Percentiles rank a stretch among this genome's conserved stretches.
These are phyloP conservation scores for Selene dorsalis DNA, from an alignment of 2,797 vertebrate species.

Conservation along the genomic window DNA sequence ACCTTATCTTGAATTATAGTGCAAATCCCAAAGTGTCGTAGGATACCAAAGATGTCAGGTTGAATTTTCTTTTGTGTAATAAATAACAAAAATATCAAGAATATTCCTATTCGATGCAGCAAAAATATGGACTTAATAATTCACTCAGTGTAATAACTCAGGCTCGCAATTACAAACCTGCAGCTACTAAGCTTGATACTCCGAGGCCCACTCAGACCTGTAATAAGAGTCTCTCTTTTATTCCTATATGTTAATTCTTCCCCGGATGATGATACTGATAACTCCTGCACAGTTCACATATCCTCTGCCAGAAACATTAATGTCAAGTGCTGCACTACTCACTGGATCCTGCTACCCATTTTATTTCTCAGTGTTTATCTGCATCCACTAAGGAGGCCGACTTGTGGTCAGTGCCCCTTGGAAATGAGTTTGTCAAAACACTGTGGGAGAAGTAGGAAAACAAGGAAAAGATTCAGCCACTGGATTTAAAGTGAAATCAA, in stretches of 20 bases:
- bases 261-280: slow-evolving; percentile 1
- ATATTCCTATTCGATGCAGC: background rate
- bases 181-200: background rate
- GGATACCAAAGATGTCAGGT: background rate
- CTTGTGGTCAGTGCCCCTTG: slow-evolving; percentile 25
- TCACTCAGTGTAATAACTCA: background rate
- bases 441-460: slow-evolving; percentile 29
- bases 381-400: background rate
- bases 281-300: background rate
- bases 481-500: slow-evolving; percentile 56
- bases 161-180: background rate
- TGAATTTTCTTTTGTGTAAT: background rate
- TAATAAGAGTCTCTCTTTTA: background rate
- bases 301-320: background rate
- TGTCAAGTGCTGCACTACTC: background rate
- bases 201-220: background rate
- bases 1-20: slow-evolving; percentile 5
- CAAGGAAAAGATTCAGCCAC: slow-evolving; percentile 49
- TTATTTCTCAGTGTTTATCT: background rate
- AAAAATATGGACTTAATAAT: background rate
- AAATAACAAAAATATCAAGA: background rate
- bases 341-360: background rate
- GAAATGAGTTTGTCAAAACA: slow-evolving; percentile 49
- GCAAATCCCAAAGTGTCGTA: slow-evolving; percentile 8
- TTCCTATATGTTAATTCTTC: background rate